A percentile compares a stretch with the other conserved stretches of the same genome.
Evolutionary conservation across 1,140 invertebrate species (phyloP).

Genomic region (Drosophila carrolli): DNA sequence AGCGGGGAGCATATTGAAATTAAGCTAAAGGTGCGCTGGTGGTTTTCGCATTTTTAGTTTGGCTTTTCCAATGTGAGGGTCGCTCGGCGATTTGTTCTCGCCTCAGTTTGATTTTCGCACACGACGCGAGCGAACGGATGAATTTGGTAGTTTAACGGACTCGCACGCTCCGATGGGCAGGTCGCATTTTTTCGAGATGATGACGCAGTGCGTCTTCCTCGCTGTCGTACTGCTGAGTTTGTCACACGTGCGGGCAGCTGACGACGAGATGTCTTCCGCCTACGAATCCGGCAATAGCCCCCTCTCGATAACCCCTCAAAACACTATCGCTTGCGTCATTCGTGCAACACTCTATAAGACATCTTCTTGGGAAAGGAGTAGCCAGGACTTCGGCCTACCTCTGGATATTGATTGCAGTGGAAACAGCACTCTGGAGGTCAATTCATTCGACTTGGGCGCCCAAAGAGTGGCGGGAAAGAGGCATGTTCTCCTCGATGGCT

Average conservation of each 20-base stretch:
- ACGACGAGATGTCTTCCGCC: slow-evolving; percentile 20
- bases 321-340: slow-evolving; percentile 39
- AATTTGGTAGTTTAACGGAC: slow-evolving; percentile 7
- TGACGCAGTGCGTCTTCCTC: slow-evolving; percentile 63
- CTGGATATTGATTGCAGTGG: slow-evolving; percentile 57
- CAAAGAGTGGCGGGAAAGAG: slow-evolving; percentile 61
- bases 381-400: slow-evolving; percentile 59
- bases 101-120: slow-evolving; percentile 66
- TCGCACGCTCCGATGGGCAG: slow-evolving; percentile 55
- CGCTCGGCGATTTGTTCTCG: slow-evolving; percentile 19
- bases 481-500: slow-evolving; percentile 68
- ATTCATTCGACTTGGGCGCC: slow-evolving; percentile 41
- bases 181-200: slow-evolving; percentile 34
- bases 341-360: slow-evolving; percentile 58
- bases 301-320: neutral
- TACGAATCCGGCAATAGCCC: neutral
- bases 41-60: slow-evolving; percentile 52
- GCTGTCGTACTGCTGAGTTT: slow-evolving; percentile 17
- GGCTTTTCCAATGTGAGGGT: slow-evolving; percentile 57
- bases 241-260: slow-evolving; percentile 44
- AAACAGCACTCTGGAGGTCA: neutral
- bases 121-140: slow-evolving; percentile 43
- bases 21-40: slow-evolving; percentile 59
- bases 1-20: slow-evolving; percentile 50
- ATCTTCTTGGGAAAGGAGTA: slow-evolving; percentile 19